A percentile compares a stretch with the other conserved stretches of the same genome.
Conservation (phyloP, 2,888 invertebrate genomes). For the Laspeyria flexula region DNA sequence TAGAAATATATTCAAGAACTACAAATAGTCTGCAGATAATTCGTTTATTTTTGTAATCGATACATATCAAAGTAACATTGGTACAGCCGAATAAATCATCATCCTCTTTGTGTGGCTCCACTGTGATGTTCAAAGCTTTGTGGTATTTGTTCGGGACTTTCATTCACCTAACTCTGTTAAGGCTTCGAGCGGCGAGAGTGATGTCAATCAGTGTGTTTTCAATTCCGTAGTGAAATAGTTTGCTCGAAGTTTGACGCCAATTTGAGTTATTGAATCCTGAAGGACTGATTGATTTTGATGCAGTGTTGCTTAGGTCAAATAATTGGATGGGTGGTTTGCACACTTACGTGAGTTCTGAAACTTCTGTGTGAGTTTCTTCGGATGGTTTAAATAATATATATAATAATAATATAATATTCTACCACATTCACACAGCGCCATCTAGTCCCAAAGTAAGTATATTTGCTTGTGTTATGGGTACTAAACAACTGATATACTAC, state of each 20-base stretch:
- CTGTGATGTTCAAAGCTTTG: conserved; percentile 38
- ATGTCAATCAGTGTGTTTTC: conserved; percentile 1
- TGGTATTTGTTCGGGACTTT: conserved; percentile 26
- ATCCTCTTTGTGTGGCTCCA: conserved; percentile 27
- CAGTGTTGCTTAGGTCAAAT: too few species aligned
- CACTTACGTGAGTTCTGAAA: too few species aligned
- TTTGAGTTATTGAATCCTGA: background rate
- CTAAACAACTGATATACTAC: too few species aligned
- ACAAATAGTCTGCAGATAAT: background rate
- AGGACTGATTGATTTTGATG: too few species aligned
- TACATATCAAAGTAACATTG: conserved; percentile 10
- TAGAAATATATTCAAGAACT: too few species aligned
- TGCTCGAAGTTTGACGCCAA: background rate
- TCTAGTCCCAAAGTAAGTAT: too few species aligned
- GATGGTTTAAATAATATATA: too few species aligned
- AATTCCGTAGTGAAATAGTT: background rate
- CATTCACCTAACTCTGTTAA: conserved; percentile 1
- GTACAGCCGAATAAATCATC: conserved; percentile 30
- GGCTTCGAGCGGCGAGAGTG: background rate
- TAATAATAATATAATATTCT: too few species aligned
- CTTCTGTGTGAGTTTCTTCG: too few species aligned
- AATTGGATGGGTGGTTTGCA: too few species aligned
- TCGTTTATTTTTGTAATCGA: conserved; percentile 6
- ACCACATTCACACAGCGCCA: too few species aligned
- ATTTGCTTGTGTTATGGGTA: too few species aligned